Evolutionary conservation across 2,113 vertebrate species (phyloP), one percentile per base, ranked within the genome.

Genomic region (Bagarius yarrelli): DNA sequence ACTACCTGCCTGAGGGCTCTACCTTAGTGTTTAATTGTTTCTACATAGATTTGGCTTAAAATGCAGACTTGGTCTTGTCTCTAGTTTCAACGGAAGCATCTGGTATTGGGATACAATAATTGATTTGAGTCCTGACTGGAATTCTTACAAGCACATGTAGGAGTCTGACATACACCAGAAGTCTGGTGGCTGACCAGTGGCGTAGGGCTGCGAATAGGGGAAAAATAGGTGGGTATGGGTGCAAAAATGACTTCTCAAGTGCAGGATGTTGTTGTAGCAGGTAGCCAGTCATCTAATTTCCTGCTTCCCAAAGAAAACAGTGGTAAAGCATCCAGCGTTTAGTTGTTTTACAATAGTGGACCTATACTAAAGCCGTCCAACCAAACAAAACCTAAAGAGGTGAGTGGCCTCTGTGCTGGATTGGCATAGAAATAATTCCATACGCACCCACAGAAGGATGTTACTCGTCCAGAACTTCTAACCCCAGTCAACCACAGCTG

Each of bases 181-280:
- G 64, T 80, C 84, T 77, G 84, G 84, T 87, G 90, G 86, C 90
- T 90, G 89, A 91, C 91, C 90, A 91, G 88, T 92, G 90, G 89
- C 86, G 88, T 88, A 91, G 40, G 23, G n/a, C 85, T 88, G 90
- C 90, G 89, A 88, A 92, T 91, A 94, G 87, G 72, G 92, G 90
- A 93, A 94, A 92, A 92, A 93, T 93, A 93, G 92, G 91, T 93
- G 91, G 92, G 92, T 93, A 93, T 91, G 92, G 91, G 91, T 88
- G 89, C 91, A 93, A 90, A 92, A 91, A 92, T 89, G 90, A 85
- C 91, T 93, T 93, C 93, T 94, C 92, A 92, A 94, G 92, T 92
- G 90, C 93, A 94, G 93, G 93, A 94, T 94, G 93, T 94, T 94
- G 93, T 93, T 94, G 90, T 93, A 93, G 92, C 93, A 94, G 93